Conservation (phyloP, 2,113 vertebrate species). For the Micronisus gabar region DNA sequence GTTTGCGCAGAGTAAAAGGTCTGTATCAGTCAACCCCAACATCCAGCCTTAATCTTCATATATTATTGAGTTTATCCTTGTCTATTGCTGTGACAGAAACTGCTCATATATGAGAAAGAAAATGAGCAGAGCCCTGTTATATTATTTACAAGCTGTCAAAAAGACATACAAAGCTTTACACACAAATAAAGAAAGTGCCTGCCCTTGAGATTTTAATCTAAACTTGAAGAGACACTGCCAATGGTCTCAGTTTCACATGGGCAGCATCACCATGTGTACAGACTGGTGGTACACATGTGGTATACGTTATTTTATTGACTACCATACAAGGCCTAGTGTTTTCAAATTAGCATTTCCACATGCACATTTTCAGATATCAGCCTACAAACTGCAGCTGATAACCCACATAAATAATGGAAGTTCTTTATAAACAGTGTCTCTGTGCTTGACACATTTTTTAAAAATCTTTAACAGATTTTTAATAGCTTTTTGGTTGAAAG, state of each 20-base stretch:
- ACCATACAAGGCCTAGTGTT: not conserved
- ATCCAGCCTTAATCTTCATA: not conserved
- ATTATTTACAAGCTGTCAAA: conserved; percentile 11
- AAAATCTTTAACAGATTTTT: not conserved
- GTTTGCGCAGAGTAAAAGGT: not conserved
- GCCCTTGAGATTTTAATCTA: not conserved
- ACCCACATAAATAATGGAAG: not conserved
- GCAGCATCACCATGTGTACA: not conserved
- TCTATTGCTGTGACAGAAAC: not conserved
- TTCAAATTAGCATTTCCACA: not conserved
- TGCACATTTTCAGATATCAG: not conserved
- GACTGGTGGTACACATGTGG: not conserved
- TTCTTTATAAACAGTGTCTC: not conserved
- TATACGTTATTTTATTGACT: not conserved
- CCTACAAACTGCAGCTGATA: not conserved
- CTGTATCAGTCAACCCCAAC: not conserved
- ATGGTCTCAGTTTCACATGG: not conserved
- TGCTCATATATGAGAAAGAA: not conserved
- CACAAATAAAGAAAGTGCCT: not conserved
- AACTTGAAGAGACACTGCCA: not conserved
- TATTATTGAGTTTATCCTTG: not conserved
- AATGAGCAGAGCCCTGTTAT: not conserved
- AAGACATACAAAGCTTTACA: not conserved
- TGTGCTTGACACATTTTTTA: not conserved
- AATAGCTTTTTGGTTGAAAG: not conserved